phyloP scores from a whole-genome alignment of 2,888 invertebrate species.

The Atethmia centrago region DNA sequence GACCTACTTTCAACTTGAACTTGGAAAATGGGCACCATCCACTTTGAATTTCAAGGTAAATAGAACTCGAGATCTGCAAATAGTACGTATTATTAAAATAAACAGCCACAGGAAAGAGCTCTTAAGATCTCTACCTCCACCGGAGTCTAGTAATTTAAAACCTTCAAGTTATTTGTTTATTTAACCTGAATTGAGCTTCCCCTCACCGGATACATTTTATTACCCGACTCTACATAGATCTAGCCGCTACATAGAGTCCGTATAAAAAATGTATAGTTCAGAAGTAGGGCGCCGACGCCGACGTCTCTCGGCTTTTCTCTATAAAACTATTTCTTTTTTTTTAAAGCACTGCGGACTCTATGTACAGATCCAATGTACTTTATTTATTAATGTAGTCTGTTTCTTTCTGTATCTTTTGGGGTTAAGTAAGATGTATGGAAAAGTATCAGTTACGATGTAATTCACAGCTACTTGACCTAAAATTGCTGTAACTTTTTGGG shows the following conservation, averaged over 20 bases:
- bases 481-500: not conserved
- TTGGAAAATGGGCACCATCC: not conserved
- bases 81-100: not conserved
- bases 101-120: not conserved
- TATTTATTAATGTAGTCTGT: constrained; percentile 53
- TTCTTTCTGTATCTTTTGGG: constrained; percentile 21
- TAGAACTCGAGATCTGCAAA: not conserved
- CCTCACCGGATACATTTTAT: constrained; percentile 53
- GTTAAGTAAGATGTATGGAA: constrained; percentile 13
- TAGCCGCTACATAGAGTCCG: constrained; percentile 38
- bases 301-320: constrained; percentile 44
- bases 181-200: constrained; percentile 40
- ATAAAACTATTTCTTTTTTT: constrained; percentile 59
- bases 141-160: constrained; percentile 17
- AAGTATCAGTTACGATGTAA: not conserved
- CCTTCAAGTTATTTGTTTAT: constrained; percentile 45
- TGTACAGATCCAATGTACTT: constrained; percentile 43
- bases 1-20: constrained; percentile 12
- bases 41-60: constrained; percentile 22
- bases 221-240: constrained; percentile 50
- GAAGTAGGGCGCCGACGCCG: constrained; percentile 55
- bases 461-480: not conserved
- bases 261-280: constrained; percentile 63
- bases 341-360: constrained; percentile 43
- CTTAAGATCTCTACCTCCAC: not conserved